Evolutionary conservation across 2,888 invertebrate species (phyloP).

Genomic region (Stramonita haemastoma): DNA sequence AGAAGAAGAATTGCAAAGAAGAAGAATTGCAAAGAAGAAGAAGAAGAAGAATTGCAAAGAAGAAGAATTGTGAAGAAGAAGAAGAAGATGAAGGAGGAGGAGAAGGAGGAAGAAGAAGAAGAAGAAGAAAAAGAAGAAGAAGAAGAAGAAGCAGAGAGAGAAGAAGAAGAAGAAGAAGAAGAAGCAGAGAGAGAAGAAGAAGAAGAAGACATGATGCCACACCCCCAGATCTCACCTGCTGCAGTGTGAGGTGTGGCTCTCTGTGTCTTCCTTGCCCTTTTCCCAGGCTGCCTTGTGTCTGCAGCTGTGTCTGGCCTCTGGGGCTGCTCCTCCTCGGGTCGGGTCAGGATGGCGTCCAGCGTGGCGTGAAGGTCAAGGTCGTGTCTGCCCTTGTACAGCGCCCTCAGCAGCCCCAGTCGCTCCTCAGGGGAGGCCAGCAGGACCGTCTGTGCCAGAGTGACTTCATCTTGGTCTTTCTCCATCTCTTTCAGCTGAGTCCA

Average conservation of each 20-base stretch:
- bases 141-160: no score
- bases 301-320: not conserved
- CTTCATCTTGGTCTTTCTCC: conserved; percentile 31
- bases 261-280: not conserved
- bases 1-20: no score
- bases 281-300: not conserved
- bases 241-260: not conserved
- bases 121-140: no score
- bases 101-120: no score
- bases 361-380: not conserved
- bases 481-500: conserved; percentile 55
- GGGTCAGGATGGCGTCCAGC: conserved; percentile 27
- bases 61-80: no score
- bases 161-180: no score
- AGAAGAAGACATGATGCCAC: no score
- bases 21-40: no score
- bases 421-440: conserved; percentile 50
- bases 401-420: conserved; percentile 57
- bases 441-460: conserved; percentile 61
- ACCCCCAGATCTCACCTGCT: not conserved
- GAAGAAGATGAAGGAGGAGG: no score
- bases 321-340: conserved; percentile 46
- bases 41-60: no score
- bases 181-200: no score
- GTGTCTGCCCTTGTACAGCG: conserved; percentile 54